Conservation (phyloP, 2,888 invertebrate genomes). For the Chrysolina americana region DNA sequence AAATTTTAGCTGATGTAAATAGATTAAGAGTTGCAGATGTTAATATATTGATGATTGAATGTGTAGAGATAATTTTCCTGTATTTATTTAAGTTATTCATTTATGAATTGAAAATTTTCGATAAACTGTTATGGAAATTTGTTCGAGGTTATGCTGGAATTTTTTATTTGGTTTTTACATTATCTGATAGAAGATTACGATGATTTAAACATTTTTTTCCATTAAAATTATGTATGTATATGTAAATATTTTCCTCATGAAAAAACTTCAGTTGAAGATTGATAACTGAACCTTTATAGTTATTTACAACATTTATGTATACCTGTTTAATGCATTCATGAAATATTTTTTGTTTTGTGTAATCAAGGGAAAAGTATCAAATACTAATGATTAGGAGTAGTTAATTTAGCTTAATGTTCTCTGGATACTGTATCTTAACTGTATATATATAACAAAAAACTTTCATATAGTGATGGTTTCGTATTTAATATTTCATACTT, state of each 20-base stretch:
- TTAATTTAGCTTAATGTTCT: constrained; percentile 39
- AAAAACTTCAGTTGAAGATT: background rate
- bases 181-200: background rate
- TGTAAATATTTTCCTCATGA: constrained; percentile 2
- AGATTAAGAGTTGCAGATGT: constrained; percentile 44
- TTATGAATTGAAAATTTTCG: background rate
- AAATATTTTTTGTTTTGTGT: constrained; percentile 21
- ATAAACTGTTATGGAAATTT: background rate
- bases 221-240: background rate
- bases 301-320: background rate
- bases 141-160: background rate
- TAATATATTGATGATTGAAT: constrained; percentile 45
- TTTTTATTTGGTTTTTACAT: background rate
- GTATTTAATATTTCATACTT: constrained; percentile 47
- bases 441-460: constrained; percentile 41
- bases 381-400: constrained; percentile 19
- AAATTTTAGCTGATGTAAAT: constrained; percentile 41
- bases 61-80: constrained; percentile 11
- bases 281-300: background rate
- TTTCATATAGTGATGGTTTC: constrained; percentile 44
- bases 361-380: constrained; percentile 26
- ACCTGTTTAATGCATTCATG: background rate
- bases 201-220: background rate
- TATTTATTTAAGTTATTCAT: constrained; percentile 22
- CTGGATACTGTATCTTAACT: constrained; percentile 47